These are phyloP conservation scores for Dasyprocta punctata DNA, from an alignment of 2,113 vertebrate genomes.

Conservation along the genomic window DNA sequence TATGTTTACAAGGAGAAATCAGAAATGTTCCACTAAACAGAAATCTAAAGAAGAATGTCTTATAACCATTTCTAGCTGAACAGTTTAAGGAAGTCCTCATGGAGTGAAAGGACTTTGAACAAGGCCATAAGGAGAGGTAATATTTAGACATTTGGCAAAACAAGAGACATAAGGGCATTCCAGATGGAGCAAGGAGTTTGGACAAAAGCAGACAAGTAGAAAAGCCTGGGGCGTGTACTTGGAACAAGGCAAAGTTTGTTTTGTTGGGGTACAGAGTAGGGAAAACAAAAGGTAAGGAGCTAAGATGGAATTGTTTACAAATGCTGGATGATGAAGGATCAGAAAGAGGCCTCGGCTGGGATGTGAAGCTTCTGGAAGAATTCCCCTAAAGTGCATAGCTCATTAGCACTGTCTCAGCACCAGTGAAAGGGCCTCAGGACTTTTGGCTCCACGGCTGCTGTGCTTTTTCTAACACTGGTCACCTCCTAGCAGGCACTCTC, in stretches of 20 bases:
- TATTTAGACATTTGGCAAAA: conserved; percentile 66
- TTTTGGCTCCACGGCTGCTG: neutral
- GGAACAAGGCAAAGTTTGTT: conserved; percentile 44
- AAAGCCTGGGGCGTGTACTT: conserved; percentile 66
- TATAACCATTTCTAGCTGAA: neutral
- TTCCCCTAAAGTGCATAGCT: neutral
- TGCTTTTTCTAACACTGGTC: neutral
- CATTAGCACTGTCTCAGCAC: neutral
- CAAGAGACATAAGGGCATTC: conserved; percentile 68
- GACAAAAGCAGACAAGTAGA: conserved; percentile 40
- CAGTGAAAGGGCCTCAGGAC: neutral
- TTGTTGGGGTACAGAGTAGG: neutral
- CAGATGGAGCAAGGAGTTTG: conserved; percentile 70
- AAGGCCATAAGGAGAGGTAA: conserved; percentile 22
- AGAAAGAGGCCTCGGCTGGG: neutral
- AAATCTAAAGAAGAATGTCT: neutral
- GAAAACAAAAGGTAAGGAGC: neutral
- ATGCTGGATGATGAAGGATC: neutral
- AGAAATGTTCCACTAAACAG: neutral
- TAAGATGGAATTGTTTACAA: neutral
- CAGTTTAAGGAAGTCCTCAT: neutral
- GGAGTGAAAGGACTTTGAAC: conserved; percentile 41
- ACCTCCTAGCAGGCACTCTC: neutral
- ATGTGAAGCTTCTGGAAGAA: neutral
- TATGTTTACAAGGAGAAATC: neutral